Evolutionary conservation across 2,888 invertebrate genomes (phyloP), one percentile per base, ranked within the genome.

Genomic region (Dione juno): DNA sequence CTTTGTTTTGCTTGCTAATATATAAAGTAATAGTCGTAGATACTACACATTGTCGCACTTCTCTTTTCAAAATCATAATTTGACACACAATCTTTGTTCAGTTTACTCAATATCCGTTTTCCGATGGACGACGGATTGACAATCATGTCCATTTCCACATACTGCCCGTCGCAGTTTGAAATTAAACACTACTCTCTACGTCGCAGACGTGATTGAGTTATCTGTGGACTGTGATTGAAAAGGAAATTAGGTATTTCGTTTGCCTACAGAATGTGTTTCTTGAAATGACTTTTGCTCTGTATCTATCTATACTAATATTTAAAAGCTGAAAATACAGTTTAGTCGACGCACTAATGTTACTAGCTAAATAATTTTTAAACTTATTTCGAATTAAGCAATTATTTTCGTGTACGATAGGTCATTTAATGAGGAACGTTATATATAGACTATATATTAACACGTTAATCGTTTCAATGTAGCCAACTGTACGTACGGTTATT

Each of bases 111-210:
- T 85, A 82, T 88, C 88, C 88, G 87, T 66, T 76, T 66, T 72
- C 79, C 76, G 83, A 85, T 80, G 82, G 80, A 77, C 76, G 74
- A 70, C 75, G 80, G 83, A 88, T 88, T 86, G 88, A 78, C 88
- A 88, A 88, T 88, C 83, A 86, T 73, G 77, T 83, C 79, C 78
- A 88, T 88, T 88, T 88, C 87, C 87, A 77, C 48, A 66, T 61
- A 48, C 70, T 77, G 75, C 43, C 75, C 74, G 69, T 72, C 71
- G 68, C 65, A 52, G 73, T 67, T 69, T 64, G 66, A 41, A 69
- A 71, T 69, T 67, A 67, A 72, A 70, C 70, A 69, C 41, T 43
- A 63, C 66, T 28, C 19, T 67, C 43, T 54, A 45, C 45, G n/a
- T 53, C 53, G 43, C 40, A 64, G 48, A 37, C 45, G 64, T n/a